Base-by-base conservation (phyloP, 2,888 invertebrate genomes). In the Ophioninae sp. region DNA sequence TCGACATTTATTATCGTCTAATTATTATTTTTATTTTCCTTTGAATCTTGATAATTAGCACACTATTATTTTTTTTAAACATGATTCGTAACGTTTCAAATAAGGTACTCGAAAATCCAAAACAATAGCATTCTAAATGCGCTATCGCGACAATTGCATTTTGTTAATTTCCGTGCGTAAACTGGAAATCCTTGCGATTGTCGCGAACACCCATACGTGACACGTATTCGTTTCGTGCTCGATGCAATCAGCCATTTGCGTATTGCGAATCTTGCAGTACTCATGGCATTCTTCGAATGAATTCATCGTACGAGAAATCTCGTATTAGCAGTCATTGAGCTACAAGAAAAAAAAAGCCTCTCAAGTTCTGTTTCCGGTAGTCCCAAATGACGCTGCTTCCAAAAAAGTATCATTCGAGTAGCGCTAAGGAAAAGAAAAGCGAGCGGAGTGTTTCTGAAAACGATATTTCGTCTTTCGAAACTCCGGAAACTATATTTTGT, bases 141-240 rank as follows among this genome's bases (percentile, higher is more conserved):
- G 21, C 30, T 30, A 23, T 56, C 30, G 41, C 7, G 17, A 21
- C 7, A 20, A 30, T 65, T 56, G 8, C 30, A 21, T 67, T 65
- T 75, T 7, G 17, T 57, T n/a, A 2, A 57, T 65, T 57, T 57
- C 37, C 37, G 57, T 20, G 37, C 7, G 8, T 23, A 57, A 44
- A 50, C 37, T 64, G 20, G 74, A 30, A 13, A 74, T 74, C 56
- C 64, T 65, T 74, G 50, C 7, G 56, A 39, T 39, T 64, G 74
- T 50, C 13, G 37, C 56, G 57, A 65, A 8, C 44, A 44, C 44
- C 44, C 44, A 44, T 44, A 37, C 56, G 75, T 65, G 75, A 56
- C 56, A 37, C 37, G 56, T 41, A 30, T 65, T 67, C 50, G 65
- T 75, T 10, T 67, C 37, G 57, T 23, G 21, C 56, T 21, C 75